Evolutionary conservation across 2,797 vertebrate genomes (phyloP).

Genomic region (Lacerta viridis): DNA sequence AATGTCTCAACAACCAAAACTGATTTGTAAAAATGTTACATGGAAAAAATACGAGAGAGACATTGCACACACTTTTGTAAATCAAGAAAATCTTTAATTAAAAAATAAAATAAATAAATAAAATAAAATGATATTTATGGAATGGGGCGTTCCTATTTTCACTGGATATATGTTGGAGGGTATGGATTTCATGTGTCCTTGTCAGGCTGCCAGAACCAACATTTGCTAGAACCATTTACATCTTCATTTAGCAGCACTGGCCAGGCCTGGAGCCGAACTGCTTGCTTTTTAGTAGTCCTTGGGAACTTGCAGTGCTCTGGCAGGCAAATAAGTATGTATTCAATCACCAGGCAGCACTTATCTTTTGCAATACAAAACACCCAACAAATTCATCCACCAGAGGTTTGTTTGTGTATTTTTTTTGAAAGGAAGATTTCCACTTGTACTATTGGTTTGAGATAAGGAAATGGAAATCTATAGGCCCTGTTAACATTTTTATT

Average conservation of each 20-base stretch:
- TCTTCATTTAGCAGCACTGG: not conserved
- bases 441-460: conserved; percentile 25
- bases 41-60: too few species aligned
- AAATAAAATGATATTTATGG: too few species aligned
- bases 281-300: conserved; percentile 17
- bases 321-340: conserved; percentile 36
- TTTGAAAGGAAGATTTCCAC: accelerated
- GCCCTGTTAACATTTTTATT: conserved; percentile 35
- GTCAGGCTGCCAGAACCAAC: too few species aligned
- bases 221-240: too few species aligned
- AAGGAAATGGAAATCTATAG: conserved; percentile 30
- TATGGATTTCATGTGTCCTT: too few species aligned
- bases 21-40: too few species aligned
- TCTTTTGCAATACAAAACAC: conserved; percentile 27
- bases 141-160: too few species aligned
- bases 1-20: too few species aligned
- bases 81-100: too few species aligned
- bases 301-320: not conserved
- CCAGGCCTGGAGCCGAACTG: not conserved
- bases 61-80: too few species aligned
- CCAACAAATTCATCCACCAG: conserved; percentile 4
- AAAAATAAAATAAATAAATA: too few species aligned
- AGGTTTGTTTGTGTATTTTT: not conserved
- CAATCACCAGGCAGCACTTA: conserved; percentile 1
- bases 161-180: too few species aligned